These are phyloP conservation scores for Taenaris catops DNA, from an alignment of 2,888 invertebrate species.

Conservation along the genomic window DNA sequence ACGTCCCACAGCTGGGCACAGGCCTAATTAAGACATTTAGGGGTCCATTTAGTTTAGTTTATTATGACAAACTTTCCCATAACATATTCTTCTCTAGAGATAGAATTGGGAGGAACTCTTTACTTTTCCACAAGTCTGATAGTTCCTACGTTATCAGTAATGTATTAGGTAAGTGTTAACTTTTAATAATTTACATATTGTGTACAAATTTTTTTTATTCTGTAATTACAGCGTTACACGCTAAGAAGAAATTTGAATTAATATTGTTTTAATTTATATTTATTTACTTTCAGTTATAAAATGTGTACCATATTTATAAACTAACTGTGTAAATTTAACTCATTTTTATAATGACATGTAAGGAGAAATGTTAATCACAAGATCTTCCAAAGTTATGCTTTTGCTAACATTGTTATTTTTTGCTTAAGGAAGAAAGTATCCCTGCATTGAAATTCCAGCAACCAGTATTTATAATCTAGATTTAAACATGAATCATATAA, in stretches of 20 bases:
- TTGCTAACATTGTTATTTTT: constrained; percentile 1
- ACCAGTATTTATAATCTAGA: constrained; percentile 78
- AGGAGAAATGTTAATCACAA: too few relatives aligned
- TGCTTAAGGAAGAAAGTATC: constrained; percentile 50
- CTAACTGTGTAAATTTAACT: too few relatives aligned
- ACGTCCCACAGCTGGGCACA: too few relatives aligned
- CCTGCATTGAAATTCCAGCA: constrained; percentile 82
- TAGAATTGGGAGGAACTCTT: constrained; percentile 90
- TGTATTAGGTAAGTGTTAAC: constrained; percentile 72
- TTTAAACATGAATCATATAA: constrained; percentile 45
- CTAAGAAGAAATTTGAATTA: too few relatives aligned
- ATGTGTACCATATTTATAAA: too few relatives aligned
- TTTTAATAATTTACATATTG: too few relatives aligned
- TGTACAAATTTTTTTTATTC: too few relatives aligned
- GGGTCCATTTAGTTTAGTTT: constrained; percentile 93
- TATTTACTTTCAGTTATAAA: too few relatives aligned
- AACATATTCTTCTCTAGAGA: constrained; percentile 91
- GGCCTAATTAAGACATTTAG: constrained; percentile 59
- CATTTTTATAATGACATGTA: too few relatives aligned
- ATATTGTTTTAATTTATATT: too few relatives aligned
- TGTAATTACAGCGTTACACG: too few relatives aligned
- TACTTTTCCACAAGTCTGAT: constrained; percentile 81
- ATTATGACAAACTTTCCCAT: constrained; percentile 80
- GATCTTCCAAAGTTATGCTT: too few relatives aligned
- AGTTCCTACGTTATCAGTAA: constrained; percentile 68